Base-by-base conservation (phyloP, 2,888 invertebrate genomes). In the Belgica antarctica region DNA sequence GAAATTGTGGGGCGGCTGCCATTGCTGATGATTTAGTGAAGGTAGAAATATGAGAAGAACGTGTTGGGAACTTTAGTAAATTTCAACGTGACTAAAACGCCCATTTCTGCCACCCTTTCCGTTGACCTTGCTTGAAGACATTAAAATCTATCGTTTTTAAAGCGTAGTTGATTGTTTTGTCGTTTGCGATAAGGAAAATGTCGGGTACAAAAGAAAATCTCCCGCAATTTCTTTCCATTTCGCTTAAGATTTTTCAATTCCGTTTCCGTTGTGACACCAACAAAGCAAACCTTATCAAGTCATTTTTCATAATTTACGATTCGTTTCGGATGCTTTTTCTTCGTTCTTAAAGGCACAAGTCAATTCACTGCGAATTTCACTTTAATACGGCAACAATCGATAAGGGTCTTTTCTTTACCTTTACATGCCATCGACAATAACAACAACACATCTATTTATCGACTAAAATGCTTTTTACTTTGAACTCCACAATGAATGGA, bases 351-450 rank as follows among this genome's bases (percentile, higher is more conserved):
- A 59, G 15, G n/a, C 4, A 52, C 10, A 15, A 15, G n/a, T 12
- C 19, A 52, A 52, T 4, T 17, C 22, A 17, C 17, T 22, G 12
- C 8, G 59, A 59, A 59, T 59, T 2, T 24, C 4, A 22, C 27
- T 52, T 27, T 46, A 65, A 65, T 65, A 19, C 28, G 65, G 47
- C 65, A 36, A 46, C 27, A 65, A 65, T 65, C 65, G 47, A 65
- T 65, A 47, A 47, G 27, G 15, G 27, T 10, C 22, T 46, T 34
- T 15, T 19, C 27, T 27, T 47, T 65, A 65, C 65, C 27, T 36
- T 25, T 17, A 59, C 17, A n/a, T 41, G 24, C 24, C 19, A 22
- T 65, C 27, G 24, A 47, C 27, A 17, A 65, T 65, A 27, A 25
- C 22, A 65, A 27, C 27, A 65, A 65, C 47, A 65, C 25, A 59